A percentile compares a stretch with the other conserved stretches of the same genome.
phyloP scores from a whole-genome alignment of 64 coral and sea anemone genomes.

The Stichodactyla helianthus region DNA sequence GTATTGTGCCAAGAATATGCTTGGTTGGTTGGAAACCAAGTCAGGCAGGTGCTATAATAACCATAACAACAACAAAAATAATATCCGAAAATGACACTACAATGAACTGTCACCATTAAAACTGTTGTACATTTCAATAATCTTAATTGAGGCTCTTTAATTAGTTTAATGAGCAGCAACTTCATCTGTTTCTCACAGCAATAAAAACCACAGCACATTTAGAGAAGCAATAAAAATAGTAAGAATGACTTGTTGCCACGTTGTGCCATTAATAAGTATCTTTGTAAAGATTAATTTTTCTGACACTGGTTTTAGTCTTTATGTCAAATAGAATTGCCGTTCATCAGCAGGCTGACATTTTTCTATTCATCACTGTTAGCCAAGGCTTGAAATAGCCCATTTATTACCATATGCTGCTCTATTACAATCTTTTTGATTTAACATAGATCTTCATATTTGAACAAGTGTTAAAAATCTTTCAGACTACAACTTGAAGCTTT shows the following conservation, averaged over 20 bases:
- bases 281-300: not conserved
- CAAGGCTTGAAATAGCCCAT: not conserved
- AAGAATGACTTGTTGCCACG: not conserved
- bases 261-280: not conserved
- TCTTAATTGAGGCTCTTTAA: no score
- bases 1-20: not conserved
- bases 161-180: no score
- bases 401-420: not conserved
- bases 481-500: not conserved
- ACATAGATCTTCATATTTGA: no score
- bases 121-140: no score
- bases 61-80: not conserved
- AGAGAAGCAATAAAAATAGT: no score
- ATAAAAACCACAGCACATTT: no score
- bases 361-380: not conserved
- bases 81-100: no score
- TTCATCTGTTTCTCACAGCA: no score
- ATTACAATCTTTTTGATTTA: no score
- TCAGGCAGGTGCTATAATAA: not conserved
- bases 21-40: not conserved
- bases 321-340: not conserved
- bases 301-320: not conserved
- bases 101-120: no score
- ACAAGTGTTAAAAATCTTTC: no score
- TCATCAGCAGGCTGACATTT: not conserved